phyloP scores from a whole-genome alignment of 2,797 vertebrate genomes.

The Myioborus miniatus region DNA sequence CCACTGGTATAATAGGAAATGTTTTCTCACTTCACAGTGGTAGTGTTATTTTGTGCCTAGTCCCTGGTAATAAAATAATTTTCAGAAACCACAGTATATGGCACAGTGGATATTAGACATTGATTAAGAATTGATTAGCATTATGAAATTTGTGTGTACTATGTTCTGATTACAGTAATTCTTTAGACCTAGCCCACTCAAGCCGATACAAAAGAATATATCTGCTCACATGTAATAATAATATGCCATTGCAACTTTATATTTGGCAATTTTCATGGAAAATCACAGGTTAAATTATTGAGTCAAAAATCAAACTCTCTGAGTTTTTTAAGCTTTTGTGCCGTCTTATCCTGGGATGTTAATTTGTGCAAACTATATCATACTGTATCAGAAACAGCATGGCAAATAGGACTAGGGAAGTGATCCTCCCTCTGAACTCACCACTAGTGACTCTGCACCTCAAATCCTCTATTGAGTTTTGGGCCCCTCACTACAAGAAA shows the following conservation, averaged over 20 bases:
- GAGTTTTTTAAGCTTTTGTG: neutral
- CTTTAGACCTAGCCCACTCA: neutral
- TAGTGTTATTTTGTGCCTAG: neutral
- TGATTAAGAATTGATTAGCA: neutral
- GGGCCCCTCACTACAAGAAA: neutral
- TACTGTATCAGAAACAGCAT: neutral
- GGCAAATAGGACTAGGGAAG: neutral
- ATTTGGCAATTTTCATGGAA: neutral
- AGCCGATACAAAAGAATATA: neutral
- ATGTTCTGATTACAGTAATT: neutral
- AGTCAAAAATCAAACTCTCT: neutral
- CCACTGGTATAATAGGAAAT: neutral
- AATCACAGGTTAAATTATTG: neutral
- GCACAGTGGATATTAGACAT: neutral
- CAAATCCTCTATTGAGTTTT: neutral
- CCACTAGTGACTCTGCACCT: neutral
- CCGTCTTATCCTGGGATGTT: neutral
- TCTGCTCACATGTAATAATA: neutral
- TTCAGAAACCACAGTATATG: neutral
- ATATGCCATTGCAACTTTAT: neutral
- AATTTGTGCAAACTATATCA: neutral
- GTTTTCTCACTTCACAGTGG: neutral
- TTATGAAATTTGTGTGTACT: neutral
- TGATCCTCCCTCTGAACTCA: fast-evolving
- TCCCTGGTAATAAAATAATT: neutral